A percentile compares a stretch with the other conserved stretches of the same genome.
Evolutionary conservation across 1,140 invertebrate species (phyloP).

Genomic region (Melipona quadrifasciata): DNA sequence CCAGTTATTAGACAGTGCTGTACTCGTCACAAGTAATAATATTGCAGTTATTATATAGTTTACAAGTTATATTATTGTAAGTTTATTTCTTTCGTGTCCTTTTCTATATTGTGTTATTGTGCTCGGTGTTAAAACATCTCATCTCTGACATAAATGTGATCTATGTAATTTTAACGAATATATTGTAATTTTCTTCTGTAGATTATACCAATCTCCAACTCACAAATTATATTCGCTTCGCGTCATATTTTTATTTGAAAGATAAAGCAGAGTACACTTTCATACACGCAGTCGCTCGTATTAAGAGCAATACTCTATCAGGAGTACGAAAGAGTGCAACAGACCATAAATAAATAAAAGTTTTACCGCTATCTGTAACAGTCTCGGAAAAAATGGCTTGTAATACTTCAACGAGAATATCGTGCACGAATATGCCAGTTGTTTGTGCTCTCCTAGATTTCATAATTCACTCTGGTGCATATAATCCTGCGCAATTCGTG

Average conservation of each 20-base stretch:
- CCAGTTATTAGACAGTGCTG: too few species aligned
- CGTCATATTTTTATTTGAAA: not conserved
- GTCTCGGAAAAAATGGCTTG: not conserved
- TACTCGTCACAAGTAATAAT: too few species aligned
- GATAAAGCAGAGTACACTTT: rapidly evolving
- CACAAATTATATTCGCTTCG: not conserved
- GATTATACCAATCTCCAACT: too few species aligned
- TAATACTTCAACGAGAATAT: not conserved
- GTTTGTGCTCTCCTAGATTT: not conserved
- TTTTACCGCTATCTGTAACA: not conserved
- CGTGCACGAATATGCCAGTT: not conserved
- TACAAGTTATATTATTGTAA: not conserved
- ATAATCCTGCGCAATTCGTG: not conserved
- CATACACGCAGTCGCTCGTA: not conserved
- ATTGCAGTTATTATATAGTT: not conserved
- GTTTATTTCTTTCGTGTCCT: not conserved
- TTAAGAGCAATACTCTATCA: conserved; percentile 1
- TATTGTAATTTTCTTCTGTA: too few species aligned
- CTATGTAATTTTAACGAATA: too few species aligned
- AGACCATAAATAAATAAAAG: not conserved
- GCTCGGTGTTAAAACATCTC: too few species aligned
- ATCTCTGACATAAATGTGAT: too few species aligned
- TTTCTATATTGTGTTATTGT: not conserved
- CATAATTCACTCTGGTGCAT: not conserved
- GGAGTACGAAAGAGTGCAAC: not conserved